phyloP scores from a whole-genome alignment of 2,888 invertebrate genomes.

The Abscondita cerata region DNA sequence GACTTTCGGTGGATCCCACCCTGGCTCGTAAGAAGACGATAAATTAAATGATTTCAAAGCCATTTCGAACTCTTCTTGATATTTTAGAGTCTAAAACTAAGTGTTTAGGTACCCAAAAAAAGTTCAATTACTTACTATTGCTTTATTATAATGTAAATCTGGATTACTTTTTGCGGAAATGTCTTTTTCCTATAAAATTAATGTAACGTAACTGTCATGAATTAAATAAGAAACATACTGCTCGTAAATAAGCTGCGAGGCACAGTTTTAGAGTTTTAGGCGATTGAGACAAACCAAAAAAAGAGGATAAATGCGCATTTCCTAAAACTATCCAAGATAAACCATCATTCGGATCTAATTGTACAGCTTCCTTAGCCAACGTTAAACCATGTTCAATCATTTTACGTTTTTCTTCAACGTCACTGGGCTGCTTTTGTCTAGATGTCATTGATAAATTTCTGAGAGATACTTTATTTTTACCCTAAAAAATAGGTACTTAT shows the following conservation, averaged over 20 bases:
- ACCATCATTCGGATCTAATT: slow-evolving; percentile 78
- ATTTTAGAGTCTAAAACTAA: slow-evolving; percentile 71
- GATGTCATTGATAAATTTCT: slow-evolving; percentile 83
- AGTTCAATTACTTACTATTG: slow-evolving; percentile 66
- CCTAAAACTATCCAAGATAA: slow-evolving; percentile 85
- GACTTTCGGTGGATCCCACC: slow-evolving; percentile 72
- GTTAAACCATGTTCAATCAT: slow-evolving; percentile 76
- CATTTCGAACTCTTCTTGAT: slow-evolving; percentile 76
- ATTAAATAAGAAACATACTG: slow-evolving; percentile 62
- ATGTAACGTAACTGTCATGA: no score
- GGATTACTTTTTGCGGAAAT: slow-evolving; percentile 74
- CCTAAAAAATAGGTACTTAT: slow-evolving; percentile 59
- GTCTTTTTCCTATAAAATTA: slow-evolving; percentile 69
- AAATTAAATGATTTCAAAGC: slow-evolving; percentile 74
- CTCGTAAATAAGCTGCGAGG: slow-evolving; percentile 82
- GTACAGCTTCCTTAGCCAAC: slow-evolving; percentile 83
- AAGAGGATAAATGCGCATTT: slow-evolving; percentile 83
- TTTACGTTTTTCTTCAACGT: slow-evolving; percentile 63
- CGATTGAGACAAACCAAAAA: slow-evolving; percentile 77
- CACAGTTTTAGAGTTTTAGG: slow-evolving; percentile 74
- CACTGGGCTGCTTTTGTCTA: slow-evolving; percentile 67
- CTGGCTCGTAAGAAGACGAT: slow-evolving; percentile 75
- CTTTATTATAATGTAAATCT: slow-evolving; percentile 85
- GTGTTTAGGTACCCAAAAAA: background rate
- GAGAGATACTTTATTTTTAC: slow-evolving; percentile 76